Evolutionary conservation across 2,888 invertebrate species (phyloP).

Genomic region (Agonopterix alstromeriana): DNA sequence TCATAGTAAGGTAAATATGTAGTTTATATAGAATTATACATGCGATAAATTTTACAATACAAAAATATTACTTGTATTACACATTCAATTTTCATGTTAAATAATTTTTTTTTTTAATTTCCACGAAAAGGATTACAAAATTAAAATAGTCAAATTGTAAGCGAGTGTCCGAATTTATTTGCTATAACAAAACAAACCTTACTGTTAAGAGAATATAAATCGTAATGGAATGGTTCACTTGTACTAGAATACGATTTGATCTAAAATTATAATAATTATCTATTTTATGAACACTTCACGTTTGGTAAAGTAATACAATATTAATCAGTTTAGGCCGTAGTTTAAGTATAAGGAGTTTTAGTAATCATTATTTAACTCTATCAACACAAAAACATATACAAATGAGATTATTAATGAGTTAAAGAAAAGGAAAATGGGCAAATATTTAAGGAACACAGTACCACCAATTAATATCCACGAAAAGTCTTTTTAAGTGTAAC

Average conservation of each 20-base stretch:
- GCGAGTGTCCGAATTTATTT: neutral
- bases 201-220: neutral
- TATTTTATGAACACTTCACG: constrained; percentile 48
- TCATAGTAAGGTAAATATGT: constrained; percentile 27
- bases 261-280: constrained; percentile 15
- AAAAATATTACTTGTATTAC: constrained; percentile 62
- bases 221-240: constrained; percentile 40
- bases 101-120: neutral
- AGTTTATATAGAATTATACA: constrained; percentile 58
- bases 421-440: constrained; percentile 8
- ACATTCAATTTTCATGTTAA: constrained; percentile 14
- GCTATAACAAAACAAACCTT: neutral
- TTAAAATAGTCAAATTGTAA: no score
- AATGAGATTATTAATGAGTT: constrained; percentile 59
- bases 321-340: constrained; percentile 28
- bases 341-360: constrained; percentile 15
- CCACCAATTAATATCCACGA: no score
- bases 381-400: constrained; percentile 22
- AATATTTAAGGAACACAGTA: no score
- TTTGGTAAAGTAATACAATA: constrained; percentile 33
- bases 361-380: constrained; percentile 3
- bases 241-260: constrained; percentile 30
- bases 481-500: no score
- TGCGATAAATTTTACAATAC: constrained; percentile 64
- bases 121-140: neutral